phyloP scores from a whole-genome alignment of 2,888 invertebrate species.

The Pediacus dermestoides region DNA sequence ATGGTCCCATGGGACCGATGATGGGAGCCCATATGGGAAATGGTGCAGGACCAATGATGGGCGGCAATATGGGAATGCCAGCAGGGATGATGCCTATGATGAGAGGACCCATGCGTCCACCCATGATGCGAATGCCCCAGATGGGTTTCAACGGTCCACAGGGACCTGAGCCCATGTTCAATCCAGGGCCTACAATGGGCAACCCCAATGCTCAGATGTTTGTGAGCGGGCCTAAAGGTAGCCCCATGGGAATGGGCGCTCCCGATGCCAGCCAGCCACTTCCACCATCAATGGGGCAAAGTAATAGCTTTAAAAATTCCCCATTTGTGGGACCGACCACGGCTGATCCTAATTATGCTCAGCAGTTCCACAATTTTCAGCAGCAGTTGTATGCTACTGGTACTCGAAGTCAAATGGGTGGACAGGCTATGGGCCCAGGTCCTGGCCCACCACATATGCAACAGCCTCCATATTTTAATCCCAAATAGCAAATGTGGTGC shows the following conservation, averaged over 20 bases:
- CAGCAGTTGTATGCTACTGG: constrained; percentile 90
- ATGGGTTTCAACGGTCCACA: constrained; percentile 47
- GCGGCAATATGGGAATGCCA: constrained; percentile 49
- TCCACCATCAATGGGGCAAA: constrained; percentile 75
- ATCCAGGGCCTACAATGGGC: constrained; percentile 46
- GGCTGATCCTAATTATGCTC: constrained; percentile 88
- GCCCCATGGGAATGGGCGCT: constrained; percentile 56
- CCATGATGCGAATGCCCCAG: constrained; percentile 46
- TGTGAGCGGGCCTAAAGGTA: constrained; percentile 56
- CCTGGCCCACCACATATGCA: constrained; percentile 51
- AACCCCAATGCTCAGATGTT: constrained; percentile 57
- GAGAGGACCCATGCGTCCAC: constrained; percentile 48
- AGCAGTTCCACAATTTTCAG: constrained; percentile 94
- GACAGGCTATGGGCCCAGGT: constrained; percentile 49
- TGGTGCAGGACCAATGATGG: constrained; percentile 43
- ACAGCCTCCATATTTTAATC: constrained; percentile 51
- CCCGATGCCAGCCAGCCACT: constrained; percentile 69
- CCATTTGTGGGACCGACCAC: constrained; percentile 83
- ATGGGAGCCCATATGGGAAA: constrained; percentile 48
- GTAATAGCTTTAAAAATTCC: constrained; percentile 67
- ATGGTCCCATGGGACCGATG: constrained; percentile 53
- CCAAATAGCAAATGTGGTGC: constrained; percentile 47
- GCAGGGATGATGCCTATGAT: constrained; percentile 49
- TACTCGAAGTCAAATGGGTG: constrained; percentile 61
- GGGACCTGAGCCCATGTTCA: constrained; percentile 43